These are phyloP conservation scores for Lycocorax pyrrhopterus DNA, from an alignment of 2,113 vertebrate genomes.

Conservation along the genomic window DNA sequence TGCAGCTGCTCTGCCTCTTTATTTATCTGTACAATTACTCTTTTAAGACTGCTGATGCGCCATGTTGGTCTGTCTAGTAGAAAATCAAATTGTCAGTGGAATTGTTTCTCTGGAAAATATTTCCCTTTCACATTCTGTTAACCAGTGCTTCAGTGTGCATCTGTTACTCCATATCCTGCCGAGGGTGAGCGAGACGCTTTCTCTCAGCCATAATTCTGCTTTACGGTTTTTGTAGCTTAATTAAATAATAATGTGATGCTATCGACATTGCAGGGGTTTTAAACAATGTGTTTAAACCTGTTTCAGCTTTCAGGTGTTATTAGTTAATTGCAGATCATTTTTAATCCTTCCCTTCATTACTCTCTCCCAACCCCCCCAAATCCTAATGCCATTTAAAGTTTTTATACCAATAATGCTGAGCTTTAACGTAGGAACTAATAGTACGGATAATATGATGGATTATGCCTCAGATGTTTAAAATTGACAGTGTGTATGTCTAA, in stretches of 20 bases:
- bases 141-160: slow-evolving; percentile 73
- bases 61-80: slow-evolving; percentile 38
- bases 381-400: slow-evolving; percentile 49
- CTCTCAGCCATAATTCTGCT: slow-evolving; percentile 69
- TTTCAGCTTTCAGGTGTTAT: slow-evolving; percentile 55
- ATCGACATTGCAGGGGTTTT: slow-evolving; percentile 67
- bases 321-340: slow-evolving; percentile 70
- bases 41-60: slow-evolving; percentile 8
- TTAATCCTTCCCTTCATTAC: slow-evolving; percentile 42
- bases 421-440: slow-evolving; percentile 83
- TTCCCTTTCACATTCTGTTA: slow-evolving; percentile 56
- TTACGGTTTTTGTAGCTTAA: slow-evolving; percentile 68
- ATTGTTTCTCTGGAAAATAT: slow-evolving; percentile 22
- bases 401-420: slow-evolving; percentile 82
- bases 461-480: slow-evolving; percentile 82
- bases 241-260: slow-evolving; percentile 71
- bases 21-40: slow-evolving; percentile 32
- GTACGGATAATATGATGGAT: slow-evolving; percentile 75
- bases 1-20: slow-evolving; percentile 35
- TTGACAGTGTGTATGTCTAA: slow-evolving; percentile 56
- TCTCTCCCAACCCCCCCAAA: not conserved
- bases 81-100: slow-evolving; percentile 42
- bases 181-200: not conserved
- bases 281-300: slow-evolving; percentile 69
- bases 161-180: slow-evolving; percentile 59